Base-by-base conservation (phyloP, 2,888 invertebrate genomes). In the Mythimna loreyi region DNA sequence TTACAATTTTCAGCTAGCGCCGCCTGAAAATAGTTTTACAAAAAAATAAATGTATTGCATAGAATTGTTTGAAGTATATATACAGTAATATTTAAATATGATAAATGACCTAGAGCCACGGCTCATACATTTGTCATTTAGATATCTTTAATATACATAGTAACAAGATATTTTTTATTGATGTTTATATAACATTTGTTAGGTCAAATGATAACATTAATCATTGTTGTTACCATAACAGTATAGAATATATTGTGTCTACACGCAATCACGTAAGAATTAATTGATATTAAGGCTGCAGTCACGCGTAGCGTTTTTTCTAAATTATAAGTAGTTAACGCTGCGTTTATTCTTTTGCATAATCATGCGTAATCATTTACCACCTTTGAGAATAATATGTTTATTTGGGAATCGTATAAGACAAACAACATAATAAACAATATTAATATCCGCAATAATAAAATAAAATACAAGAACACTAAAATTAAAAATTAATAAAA, bases 111-210 rank as follows among this genome's bases (percentile, higher is more conserved):
- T 23, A 55, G 19, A 62, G 50, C 30, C 53, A n/a, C 21, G 53
- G 70, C 55, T 70, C 68, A 55, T 16, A 47, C 23, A 49, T 71
- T 62, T 61, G 60, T 71, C 55, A 67, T 65, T 73, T 58, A 62
- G n/a, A 2, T 25, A 47, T 23, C 9, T n/a, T 30, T 28, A 21
- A 40, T 25, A 59, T 59, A 47, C 63, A 33, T 58, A 66, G 45
- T 65, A 82, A 66, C 67, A 56, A 72, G 72, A 79, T 82, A 71
- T 56, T 25, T 70, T 72, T 72, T 68, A 70, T 79, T 61, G 28
- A 13, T 75, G 58, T 67, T 67, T 82, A 68, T 60, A 68, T 65
- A 40, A 59, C 56, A 79, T 62, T 67, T 63, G 36, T 47, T 55
- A 66, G 55, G 69, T 77, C 78, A 72, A 69, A 62, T 45, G 36